A percentile compares a stretch with the other conserved stretches of the same genome.
phyloP scores from a whole-genome alignment of 2,797 vertebrate species.

The Artibeus lituratus region DNA sequence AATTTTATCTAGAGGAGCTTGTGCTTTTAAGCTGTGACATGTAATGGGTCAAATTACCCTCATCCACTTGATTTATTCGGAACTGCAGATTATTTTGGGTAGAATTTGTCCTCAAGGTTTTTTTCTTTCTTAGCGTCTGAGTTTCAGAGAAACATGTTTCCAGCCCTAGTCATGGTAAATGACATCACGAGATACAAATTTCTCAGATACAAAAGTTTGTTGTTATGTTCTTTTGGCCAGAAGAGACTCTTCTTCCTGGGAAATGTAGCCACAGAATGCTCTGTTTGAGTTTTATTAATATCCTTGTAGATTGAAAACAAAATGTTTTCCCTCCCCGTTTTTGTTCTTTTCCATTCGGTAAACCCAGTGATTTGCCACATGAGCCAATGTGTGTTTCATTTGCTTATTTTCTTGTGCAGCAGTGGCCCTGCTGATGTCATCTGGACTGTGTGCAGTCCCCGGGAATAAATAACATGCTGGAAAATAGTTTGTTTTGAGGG shows the following conservation, averaged over 20 bases:
- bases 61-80: neutral
- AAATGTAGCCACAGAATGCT: conserved; percentile 70
- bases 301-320: conserved; percentile 75
- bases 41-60: neutral
- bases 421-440: conserved; percentile 51
- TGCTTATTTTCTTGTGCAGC: conserved; percentile 52
- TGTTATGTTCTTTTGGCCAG: conserved; percentile 68
- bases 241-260: conserved; percentile 67
- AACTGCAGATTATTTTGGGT: conserved; percentile 22
- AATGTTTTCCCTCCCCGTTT: conserved; percentile 74
- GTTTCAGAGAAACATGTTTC: conserved; percentile 53
- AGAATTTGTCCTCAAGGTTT: neutral
- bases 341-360: conserved; percentile 73
- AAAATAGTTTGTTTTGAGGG: conserved; percentile 23
- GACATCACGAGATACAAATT: conserved; percentile 66
- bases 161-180: conserved; percentile 28
- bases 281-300: conserved; percentile 73
- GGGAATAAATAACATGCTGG: conserved; percentile 44
- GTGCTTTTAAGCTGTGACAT: neutral
- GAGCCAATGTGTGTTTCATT: conserved; percentile 69
- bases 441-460: conserved; percentile 36
- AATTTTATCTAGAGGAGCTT: conserved; percentile 5
- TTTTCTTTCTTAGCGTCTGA: neutral
- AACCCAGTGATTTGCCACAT: conserved; percentile 49
- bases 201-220: conserved; percentile 64